These are phyloP conservation scores for Heliocidaris tuberculata DNA, from an alignment of 35 echinoderm and acorn worm species.

Conservation along the genomic window DNA sequence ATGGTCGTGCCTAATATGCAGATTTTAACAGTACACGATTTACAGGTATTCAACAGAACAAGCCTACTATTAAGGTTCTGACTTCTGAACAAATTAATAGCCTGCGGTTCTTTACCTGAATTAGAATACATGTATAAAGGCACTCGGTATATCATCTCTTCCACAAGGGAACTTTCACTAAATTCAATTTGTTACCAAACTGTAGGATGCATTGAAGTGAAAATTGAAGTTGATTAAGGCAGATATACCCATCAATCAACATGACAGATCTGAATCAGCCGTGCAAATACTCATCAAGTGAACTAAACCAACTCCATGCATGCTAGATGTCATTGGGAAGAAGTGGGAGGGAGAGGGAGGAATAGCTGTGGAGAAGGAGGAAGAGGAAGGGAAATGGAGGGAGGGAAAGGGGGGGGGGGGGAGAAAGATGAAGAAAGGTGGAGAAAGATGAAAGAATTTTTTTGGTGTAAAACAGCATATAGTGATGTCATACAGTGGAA, in stretches of 20 bases:
- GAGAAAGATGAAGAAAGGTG: background rate
- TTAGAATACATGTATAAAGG: background rate
- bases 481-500: no score
- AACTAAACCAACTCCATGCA: background rate
- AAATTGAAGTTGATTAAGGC: constrained; percentile 17
- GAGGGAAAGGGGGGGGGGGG: background rate
- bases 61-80: background rate
- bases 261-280: background rate
- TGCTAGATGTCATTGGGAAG: background rate
- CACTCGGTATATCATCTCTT: background rate
- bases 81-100: background rate
- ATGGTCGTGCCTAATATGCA: no score
- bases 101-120: background rate
- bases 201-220: constrained; percentile 9
- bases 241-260: background rate
- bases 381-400: background rate
- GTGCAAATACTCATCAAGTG: background rate
- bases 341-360: background rate
- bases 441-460: background rate
- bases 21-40: background rate
- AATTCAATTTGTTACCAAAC: constrained; percentile 7
- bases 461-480: no score
- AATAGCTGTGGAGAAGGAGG: background rate
- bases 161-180: background rate
- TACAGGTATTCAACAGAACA: background rate